Evolutionary conservation across 2,888 invertebrate species (phyloP).

Genomic region (Acanthosoma haemorrhoidale): DNA sequence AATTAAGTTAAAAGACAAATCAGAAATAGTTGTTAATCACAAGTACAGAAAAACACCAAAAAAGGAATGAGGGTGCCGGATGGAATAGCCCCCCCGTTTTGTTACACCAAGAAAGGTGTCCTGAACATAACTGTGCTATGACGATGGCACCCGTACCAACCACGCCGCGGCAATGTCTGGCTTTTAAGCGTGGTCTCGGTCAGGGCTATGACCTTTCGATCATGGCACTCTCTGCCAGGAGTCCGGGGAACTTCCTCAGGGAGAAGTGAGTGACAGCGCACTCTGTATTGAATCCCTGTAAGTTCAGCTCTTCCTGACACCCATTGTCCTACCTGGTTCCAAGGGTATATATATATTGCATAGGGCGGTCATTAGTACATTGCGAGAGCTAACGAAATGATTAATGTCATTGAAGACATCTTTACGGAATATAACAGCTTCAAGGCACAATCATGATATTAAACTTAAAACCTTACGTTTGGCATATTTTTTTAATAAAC

Average conservation of each 20-base stretch:
- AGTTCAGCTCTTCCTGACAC: constrained; percentile 24
- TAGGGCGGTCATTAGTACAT: neutral
- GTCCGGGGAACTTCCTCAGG: constrained; percentile 55
- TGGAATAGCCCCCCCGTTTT: constrained; percentile 27
- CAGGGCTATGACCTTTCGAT: constrained; percentile 38
- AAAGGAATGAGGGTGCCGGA: too few relatives aligned
- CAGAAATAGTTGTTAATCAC: too few relatives aligned
- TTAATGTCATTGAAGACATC: too few relatives aligned
- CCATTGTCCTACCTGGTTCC: neutral
- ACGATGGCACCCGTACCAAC: constrained; percentile 17
- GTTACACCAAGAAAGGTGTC: neutral
- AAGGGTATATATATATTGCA: neutral
- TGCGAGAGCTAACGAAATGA: neutral
- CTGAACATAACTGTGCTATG: constrained; percentile 16
- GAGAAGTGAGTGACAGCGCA: constrained; percentile 45
- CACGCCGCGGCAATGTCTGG: neutral
- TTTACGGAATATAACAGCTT: too few relatives aligned
- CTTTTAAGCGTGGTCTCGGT: neutral
- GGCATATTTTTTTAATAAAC: too few relatives aligned
- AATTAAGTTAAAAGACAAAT: too few relatives aligned
- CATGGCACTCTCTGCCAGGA: constrained; percentile 51
- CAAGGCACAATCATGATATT: too few relatives aligned
- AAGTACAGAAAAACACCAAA: too few relatives aligned
- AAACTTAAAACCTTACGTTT: too few relatives aligned
- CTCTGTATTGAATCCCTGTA: constrained; percentile 49